These are phyloP conservation scores for Cassiopea xamachana DNA, from an alignment of 30 jellyfish, hydroid and myxozoan species.

Conservation along the genomic window DNA sequence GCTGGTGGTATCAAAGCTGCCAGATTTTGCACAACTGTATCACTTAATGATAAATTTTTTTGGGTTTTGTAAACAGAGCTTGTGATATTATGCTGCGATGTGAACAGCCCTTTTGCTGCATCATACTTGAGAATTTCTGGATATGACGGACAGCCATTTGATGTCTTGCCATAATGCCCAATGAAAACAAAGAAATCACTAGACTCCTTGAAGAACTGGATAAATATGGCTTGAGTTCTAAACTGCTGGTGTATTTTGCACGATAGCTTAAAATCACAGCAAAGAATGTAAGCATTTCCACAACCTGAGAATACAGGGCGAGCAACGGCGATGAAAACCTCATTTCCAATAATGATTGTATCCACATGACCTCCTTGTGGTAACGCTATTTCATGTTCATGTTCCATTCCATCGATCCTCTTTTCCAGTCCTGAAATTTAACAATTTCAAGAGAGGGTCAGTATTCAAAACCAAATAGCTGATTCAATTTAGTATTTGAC, in stretches of 20 bases:
- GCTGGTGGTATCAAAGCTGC: constrained; percentile 50
- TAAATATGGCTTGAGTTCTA: constrained; percentile 48
- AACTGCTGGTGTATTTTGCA: constrained; percentile 54
- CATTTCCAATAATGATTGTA: constrained; percentile 36
- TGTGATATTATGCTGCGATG: constrained; percentile 16
- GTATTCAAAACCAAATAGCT: too few relatives aligned
- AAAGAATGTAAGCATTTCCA: constrained; percentile 80
- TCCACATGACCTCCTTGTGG: constrained; percentile 65
- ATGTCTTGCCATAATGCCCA: constrained; percentile 33
- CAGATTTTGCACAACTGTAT: constrained; percentile 32
- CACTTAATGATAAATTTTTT: background rate
- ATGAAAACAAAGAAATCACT: constrained; percentile 51
- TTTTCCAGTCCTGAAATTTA: constrained; percentile 42
- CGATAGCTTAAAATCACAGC: constrained; percentile 45
- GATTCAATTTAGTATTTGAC: too few relatives aligned
- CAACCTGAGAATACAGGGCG: constrained; percentile 75
- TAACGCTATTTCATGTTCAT: background rate
- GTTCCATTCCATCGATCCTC: constrained; percentile 61
- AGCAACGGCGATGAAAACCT: constrained; percentile 73
- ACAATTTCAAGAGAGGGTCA: background rate
- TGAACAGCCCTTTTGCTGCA: background rate
- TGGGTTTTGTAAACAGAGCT: background rate
- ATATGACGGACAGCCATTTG: constrained; percentile 42
- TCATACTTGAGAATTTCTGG: constrained; percentile 56
- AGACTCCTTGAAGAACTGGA: constrained; percentile 56